Conservation (phyloP, 2,113 vertebrate genomes). For the Microcebus lehilahytsara region DNA sequence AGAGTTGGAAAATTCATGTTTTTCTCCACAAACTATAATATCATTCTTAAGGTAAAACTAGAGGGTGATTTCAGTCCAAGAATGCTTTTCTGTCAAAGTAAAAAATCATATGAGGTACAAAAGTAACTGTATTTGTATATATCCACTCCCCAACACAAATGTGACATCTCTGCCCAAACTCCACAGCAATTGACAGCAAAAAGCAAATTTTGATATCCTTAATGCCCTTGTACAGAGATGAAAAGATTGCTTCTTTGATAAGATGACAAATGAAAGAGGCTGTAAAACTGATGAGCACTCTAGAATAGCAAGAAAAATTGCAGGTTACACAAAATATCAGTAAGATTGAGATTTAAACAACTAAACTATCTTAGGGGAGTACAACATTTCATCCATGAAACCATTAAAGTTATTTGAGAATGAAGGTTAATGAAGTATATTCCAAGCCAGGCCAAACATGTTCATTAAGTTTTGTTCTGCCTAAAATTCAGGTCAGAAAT, state of each 20-base stretch:
- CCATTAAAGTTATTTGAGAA: constrained; percentile 7
- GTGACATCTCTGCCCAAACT: not conserved
- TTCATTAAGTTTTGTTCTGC: constrained; percentile 34
- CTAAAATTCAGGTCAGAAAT: constrained; percentile 18
- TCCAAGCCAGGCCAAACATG: not conserved
- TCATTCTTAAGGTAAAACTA: not conserved
- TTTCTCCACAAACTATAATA: not conserved
- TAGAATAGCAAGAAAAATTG: not conserved
- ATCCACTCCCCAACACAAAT: not conserved
- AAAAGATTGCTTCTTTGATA: constrained; percentile 5
- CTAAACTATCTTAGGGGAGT: not conserved
- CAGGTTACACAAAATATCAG: not conserved
- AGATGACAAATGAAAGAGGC: not conserved
- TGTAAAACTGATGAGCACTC: not conserved
- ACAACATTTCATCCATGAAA: not conserved
- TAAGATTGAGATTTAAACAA: constrained; percentile 13
- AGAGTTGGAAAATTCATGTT: not conserved
- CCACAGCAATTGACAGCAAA: constrained; percentile 16
- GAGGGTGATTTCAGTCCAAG: not conserved
- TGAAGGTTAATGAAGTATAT: constrained; percentile 7
- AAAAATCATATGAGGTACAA: not conserved
- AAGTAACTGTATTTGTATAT: not conserved
- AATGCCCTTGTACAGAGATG: not conserved
- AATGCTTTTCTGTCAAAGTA: constrained; percentile 19
- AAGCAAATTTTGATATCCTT: not conserved